Evolutionary conservation across 37 sponge, comb jelly and placozoan species (phyloP), one percentile per base, ranked within the genome.

Genomic region (Ianthella basta): DNA sequence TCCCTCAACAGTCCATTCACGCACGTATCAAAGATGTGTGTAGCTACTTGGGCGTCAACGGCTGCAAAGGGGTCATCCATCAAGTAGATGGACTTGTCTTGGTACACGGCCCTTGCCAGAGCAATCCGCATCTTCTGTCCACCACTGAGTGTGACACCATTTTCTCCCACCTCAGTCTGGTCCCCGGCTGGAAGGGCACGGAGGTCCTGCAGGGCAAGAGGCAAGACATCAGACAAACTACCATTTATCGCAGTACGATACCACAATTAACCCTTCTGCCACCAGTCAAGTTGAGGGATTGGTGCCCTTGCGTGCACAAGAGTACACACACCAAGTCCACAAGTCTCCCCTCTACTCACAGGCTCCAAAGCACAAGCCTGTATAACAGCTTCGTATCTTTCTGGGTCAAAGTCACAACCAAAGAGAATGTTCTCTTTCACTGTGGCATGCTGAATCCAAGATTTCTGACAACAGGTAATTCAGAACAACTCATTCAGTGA

Each of bases 101-200:
- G 97, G 60, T 99, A 99, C 21, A 92, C 92, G 69, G 99, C 97
- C 61, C 99, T 85, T 15, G 99, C 99, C 33, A 99, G 88, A n/a
- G 95, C 79, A 37, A 99, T 37, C n/a, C 99, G 73, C 10, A 95
- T 87, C 81, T 97, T 97, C 85, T 99, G 99, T 16, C 99, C 99
- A 53, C 99, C 99, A 84, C 99, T 99, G 41, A 99, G 89, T 29
- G 97, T 97, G 38, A 97, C 94, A 60, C 99, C 99, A 89, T 96
- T 95, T 83, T 94, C 97, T 32, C 99, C 99, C 29, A 97, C 96
- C 85, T 95, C 92, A 53, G 98, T 97, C 55, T 40, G 20, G 67
- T 97, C 98, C 21, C 98, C 98, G 64, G 83, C 87, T 36, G 98
- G 92, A 59, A 97, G 88, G 6, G 85, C 56, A 29, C 81, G 20